A percentile compares a stretch with the other conserved stretches of the same genome.
These are phyloP conservation scores for Philaethria dido DNA, from an alignment of 2,888 invertebrate species.

Conservation along the genomic window DNA sequence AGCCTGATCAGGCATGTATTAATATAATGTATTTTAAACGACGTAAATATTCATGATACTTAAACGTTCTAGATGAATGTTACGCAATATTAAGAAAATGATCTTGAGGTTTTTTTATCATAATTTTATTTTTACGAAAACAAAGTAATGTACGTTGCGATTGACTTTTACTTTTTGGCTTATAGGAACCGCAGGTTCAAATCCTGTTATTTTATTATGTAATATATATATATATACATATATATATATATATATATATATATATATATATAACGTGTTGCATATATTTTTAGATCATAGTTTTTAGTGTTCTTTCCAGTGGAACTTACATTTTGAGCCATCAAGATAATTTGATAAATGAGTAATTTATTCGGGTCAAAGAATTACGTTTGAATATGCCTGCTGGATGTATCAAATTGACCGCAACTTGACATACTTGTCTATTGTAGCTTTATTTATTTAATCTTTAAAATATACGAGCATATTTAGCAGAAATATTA, in stretches of 20 bases:
- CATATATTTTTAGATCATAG: background rate
- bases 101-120: slow-evolving; percentile 23
- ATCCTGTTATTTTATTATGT: no score
- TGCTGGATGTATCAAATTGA: slow-evolving; percentile 5
- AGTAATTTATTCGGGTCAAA: slow-evolving; percentile 13
- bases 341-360: slow-evolving; percentile 12
- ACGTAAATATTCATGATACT: slow-evolving; percentile 61
- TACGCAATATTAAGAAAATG: slow-evolving; percentile 53
- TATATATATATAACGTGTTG: no score
- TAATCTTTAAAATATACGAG: background rate
- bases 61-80: slow-evolving; percentile 52
- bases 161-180: no score
- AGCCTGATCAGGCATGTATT: slow-evolving; percentile 46
- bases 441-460: background rate
- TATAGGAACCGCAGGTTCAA: no score
- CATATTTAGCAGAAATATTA: no score
- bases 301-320: background rate
- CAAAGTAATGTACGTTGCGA: background rate
- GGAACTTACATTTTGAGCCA: slow-evolving; percentile 9
- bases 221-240: no score
- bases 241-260: no score
- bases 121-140: background rate
- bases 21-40: slow-evolving; percentile 66
- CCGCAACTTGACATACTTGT: slow-evolving; percentile 9
- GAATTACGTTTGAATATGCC: slow-evolving; percentile 12